Evolutionary conservation across 2,113 vertebrate species (phyloP).

Genomic region (Misgurnus mizolepis): DNA sequence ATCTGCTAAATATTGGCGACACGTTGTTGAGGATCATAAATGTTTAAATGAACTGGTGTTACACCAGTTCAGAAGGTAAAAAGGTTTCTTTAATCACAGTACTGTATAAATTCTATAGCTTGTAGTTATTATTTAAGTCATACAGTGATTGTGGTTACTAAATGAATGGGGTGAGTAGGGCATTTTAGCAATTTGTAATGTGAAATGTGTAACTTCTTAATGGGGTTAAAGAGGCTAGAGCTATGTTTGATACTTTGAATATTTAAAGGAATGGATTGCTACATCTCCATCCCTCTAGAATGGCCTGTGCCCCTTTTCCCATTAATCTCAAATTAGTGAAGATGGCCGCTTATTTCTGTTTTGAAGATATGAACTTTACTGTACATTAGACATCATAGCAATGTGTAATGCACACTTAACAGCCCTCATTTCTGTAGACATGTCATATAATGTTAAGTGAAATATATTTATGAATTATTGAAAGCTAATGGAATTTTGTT

Average conservation of each 20-base stretch:
- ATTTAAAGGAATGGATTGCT: not conserved
- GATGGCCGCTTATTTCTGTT: not conserved
- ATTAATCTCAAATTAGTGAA: slow-evolving; percentile 32
- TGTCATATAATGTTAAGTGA: slow-evolving; percentile 9
- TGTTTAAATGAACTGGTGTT: not conserved
- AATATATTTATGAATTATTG: slow-evolving; percentile 40
- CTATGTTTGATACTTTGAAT: not conserved
- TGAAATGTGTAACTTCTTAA: too few species aligned
- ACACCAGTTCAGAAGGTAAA: not conserved
- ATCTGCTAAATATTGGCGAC: not conserved
- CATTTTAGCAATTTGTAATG: not conserved
- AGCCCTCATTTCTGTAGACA: slow-evolving; percentile 13
- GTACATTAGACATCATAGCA: slow-evolving; percentile 18
- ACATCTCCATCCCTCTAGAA: not conserved
- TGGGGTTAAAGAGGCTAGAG: not conserved
- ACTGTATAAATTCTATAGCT: too few species aligned
- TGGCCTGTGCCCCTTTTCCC: not conserved
- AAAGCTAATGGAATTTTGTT: slow-evolving; percentile 37
- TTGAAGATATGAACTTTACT: slow-evolving; percentile 1
- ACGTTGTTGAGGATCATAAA: not conserved
- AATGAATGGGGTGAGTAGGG: not conserved
- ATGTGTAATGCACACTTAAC: slow-evolving; percentile 36
- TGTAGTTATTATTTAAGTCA: not conserved
- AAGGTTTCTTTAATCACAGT: too few species aligned
- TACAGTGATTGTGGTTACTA: not conserved